phyloP scores from a whole-genome alignment of 1,140 invertebrate genomes.

The Aphis gossypii region DNA sequence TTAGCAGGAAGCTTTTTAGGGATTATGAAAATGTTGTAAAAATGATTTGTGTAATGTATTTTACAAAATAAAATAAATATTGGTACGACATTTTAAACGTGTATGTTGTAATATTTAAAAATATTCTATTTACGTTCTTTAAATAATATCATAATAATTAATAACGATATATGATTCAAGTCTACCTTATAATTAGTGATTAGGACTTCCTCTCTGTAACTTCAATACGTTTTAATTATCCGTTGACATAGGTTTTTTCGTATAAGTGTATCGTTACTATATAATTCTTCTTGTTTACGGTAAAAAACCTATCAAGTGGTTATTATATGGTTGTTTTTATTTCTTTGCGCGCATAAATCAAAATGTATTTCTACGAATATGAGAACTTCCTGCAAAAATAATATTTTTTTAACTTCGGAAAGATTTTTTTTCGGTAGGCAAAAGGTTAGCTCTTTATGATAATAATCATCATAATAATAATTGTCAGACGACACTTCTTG shows the following conservation, averaged over 20 bases:
- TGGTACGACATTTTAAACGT: background rate
- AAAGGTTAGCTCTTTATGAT: conserved; percentile 40
- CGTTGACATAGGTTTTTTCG: background rate
- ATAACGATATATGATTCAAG: conserved; percentile 32
- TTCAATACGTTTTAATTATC: background rate
- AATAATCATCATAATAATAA: conserved; percentile 30
- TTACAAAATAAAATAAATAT: background rate
- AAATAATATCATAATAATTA: conserved; percentile 12
- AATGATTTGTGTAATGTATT: background rate
- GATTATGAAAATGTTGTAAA: background rate
- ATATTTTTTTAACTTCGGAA: conserved; percentile 8
- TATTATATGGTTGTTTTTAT: background rate
- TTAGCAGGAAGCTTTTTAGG: background rate
- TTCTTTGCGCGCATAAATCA: conserved; percentile 26
- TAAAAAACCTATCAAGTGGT: background rate
- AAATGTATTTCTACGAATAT: background rate
- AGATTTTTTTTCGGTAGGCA: conserved; percentile 12
- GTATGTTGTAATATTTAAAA: background rate
- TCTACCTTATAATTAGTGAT: conserved; percentile 3
- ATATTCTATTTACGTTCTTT: background rate
- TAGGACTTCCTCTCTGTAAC: conserved; percentile 22
- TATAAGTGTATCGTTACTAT: background rate
- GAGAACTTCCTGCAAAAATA: conserved; percentile 51
- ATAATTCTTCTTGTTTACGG: conserved; percentile 1
- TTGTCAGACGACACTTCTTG: conserved; percentile 40